These are phyloP conservation scores for Muscina levida DNA, from an alignment of 2,888 invertebrate species.

Conservation along the genomic window DNA sequence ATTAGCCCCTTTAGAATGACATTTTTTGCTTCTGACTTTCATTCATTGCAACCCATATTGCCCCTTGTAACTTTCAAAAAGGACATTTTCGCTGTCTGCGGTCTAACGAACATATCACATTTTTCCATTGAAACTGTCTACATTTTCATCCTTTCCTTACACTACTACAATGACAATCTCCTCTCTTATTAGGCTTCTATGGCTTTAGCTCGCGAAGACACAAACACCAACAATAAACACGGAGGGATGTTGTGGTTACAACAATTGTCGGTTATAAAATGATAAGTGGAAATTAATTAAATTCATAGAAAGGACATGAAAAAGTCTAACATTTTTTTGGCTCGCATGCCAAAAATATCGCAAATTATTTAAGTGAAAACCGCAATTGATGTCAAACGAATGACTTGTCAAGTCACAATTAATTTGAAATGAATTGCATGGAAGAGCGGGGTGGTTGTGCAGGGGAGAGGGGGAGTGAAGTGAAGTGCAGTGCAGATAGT, in stretches of 20 bases:
- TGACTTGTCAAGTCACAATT: conserved; percentile 32
- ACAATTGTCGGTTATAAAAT: conserved; percentile 65
- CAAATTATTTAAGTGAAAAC: conserved; percentile 14
- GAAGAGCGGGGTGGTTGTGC: background rate
- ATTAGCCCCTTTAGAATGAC: no score
- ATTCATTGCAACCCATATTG: background rate
- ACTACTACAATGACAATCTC: background rate
- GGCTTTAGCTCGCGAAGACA: background rate
- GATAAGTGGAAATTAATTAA: conserved; percentile 78
- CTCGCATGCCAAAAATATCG: background rate
- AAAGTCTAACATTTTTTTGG: conserved; percentile 19
- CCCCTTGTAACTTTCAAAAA: background rate
- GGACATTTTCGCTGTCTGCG: conserved; percentile 50
- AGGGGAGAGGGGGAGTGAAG: no score
- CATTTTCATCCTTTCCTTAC: conserved; percentile 35
- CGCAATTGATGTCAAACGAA: conserved; percentile 35
- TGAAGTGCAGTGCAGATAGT: no score
- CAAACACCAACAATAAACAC: background rate
- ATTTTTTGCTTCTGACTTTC: no score
- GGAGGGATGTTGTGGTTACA: conserved; percentile 55
- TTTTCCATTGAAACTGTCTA: conserved; percentile 39
- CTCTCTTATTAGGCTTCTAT: conserved; percentile 14
- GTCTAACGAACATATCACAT: conserved; percentile 45
- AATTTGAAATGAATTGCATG: background rate
- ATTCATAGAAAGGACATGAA: conserved; percentile 64